Conservation (phyloP, 2,113 vertebrate genomes). For the Sus scrofa region DNA sequence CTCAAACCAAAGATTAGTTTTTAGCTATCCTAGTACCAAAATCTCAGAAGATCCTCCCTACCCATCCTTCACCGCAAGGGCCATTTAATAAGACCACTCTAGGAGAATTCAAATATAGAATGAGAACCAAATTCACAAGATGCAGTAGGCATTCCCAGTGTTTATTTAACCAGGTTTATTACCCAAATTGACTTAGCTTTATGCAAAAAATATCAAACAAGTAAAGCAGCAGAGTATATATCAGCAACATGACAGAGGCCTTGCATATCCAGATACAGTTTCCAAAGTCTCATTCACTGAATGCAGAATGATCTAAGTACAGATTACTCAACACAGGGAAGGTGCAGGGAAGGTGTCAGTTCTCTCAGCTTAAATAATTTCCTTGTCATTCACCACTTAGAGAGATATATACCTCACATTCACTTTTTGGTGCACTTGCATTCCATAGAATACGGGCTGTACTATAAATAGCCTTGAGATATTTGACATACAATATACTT, state of each 20-base stretch:
- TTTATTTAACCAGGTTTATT: constrained; percentile 13
- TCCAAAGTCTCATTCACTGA: not conserved
- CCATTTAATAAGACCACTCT: not conserved
- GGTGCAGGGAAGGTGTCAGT: accelerated
- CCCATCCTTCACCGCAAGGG: not conserved
- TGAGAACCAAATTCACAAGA: not conserved
- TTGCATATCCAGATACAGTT: not conserved
- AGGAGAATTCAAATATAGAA: not conserved
- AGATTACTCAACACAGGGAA: not conserved
- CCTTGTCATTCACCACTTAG: not conserved
- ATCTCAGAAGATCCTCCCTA: not conserved
- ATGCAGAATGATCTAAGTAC: not conserved
- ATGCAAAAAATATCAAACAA: not conserved
- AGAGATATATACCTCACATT: not conserved
- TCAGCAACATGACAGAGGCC: not conserved
- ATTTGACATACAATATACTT: not conserved
- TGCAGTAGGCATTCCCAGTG: not conserved
- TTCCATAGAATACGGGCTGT: not conserved
- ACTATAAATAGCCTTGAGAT: not conserved
- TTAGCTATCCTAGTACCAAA: not conserved
- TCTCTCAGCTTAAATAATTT: not conserved
- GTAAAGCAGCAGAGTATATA: not conserved
- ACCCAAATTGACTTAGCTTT: not conserved
- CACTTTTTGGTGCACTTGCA: not conserved
- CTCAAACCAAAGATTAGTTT: not conserved